These are phyloP conservation scores for Himalopsyche phryganea DNA, from an alignment of 1,140 invertebrate species.

Conservation along the genomic window DNA sequence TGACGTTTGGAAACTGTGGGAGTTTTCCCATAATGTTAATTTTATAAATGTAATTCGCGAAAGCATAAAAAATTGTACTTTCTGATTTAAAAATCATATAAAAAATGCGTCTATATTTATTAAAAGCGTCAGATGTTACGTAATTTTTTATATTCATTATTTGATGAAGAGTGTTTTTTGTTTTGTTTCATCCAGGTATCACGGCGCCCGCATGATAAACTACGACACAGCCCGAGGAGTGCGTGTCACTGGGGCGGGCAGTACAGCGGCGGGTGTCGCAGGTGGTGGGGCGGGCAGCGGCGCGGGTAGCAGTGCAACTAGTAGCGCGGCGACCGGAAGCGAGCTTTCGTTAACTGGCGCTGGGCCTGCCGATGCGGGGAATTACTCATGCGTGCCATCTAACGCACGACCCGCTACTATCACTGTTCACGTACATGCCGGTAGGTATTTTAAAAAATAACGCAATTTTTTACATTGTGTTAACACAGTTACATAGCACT, in stretches of 20 bases:
- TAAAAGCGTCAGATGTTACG: too few species aligned
- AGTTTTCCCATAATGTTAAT: too few species aligned
- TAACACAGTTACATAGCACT: too few species aligned
- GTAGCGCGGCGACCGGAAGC: conserved; percentile 49
- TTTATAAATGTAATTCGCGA: too few species aligned
- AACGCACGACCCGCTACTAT: conserved; percentile 66
- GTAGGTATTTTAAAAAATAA: conserved; percentile 31
- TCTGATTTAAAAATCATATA: too few species aligned
- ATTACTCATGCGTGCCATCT: conserved; percentile 68
- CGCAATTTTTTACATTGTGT: too few species aligned
- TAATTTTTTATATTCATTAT: too few species aligned
- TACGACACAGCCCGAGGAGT: conserved; percentile 79
- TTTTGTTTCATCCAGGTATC: conserved; percentile 60
- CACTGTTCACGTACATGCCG: conserved; percentile 63
- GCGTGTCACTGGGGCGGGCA: conserved; percentile 69
- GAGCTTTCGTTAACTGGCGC: conserved; percentile 57
- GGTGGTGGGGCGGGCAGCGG: conserved; percentile 25
- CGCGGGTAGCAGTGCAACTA: conserved; percentile 42
- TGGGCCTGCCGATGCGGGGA: conserved; percentile 57
- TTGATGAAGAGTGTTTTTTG: too few species aligned
- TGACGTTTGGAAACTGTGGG: too few species aligned
- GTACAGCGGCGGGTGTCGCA: conserved; percentile 37
- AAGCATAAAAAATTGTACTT: too few species aligned
- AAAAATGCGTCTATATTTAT: too few species aligned
- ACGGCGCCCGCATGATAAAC: conserved; percentile 86